Evolutionary conservation across 2,797 vertebrate species (phyloP).

Genomic region (Phrynocephalus vlangalii): DNA sequence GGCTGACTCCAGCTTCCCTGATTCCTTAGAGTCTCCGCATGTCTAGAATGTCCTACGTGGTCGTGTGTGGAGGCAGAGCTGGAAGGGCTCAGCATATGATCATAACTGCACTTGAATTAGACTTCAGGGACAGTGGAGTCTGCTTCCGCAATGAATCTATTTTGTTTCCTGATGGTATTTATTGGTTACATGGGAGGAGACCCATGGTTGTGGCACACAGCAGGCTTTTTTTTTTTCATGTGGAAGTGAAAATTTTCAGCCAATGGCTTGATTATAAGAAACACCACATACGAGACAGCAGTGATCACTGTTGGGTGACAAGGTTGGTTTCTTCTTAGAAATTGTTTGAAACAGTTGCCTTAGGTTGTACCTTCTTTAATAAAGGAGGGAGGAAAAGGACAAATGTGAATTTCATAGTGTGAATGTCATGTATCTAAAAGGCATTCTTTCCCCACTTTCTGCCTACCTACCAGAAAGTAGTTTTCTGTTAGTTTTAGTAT

Average conservation of each 20-base stretch:
- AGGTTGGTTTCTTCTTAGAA: background rate
- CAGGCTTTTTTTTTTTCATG: background rate
- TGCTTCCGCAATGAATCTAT: background rate
- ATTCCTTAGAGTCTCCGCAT: constrained; percentile 72
- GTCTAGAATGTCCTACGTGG: constrained; percentile 54
- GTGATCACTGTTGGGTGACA: background rate
- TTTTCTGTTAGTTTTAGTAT: background rate
- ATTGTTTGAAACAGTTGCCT: background rate
- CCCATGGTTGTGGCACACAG: background rate
- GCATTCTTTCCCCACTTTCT: background rate
- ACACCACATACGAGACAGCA: background rate
- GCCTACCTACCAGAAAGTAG: background rate
- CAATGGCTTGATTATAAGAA: background rate
- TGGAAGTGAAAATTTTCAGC: background rate
- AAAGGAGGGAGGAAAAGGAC: background rate
- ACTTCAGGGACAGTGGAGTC: background rate
- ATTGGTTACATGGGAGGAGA: background rate
- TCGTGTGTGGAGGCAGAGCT: constrained; percentile 49
- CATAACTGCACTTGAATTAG: constrained; percentile 8
- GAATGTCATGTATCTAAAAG: background rate
- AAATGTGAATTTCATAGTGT: background rate
- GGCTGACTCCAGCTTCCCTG: constrained; percentile 64
- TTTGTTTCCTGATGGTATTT: background rate
- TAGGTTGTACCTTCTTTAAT: background rate
- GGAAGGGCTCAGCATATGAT: constrained; percentile 29